Percentiles rank a stretch among this genome's conserved stretches.
Conservation (phyloP, 2,797 vertebrate species). For the Periparus ater region DNA sequence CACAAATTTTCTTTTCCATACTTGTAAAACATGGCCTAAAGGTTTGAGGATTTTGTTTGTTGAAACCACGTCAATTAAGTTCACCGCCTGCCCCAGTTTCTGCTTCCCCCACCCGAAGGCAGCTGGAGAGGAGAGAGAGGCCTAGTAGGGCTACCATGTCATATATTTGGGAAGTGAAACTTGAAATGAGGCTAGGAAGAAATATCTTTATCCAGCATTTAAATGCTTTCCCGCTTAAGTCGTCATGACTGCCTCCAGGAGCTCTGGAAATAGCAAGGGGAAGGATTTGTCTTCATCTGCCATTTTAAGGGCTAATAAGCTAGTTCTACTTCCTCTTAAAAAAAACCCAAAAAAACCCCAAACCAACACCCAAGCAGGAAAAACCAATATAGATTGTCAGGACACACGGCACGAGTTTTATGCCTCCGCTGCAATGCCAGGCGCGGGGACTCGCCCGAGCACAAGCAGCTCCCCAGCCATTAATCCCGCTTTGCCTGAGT, state of each 20-base stretch:
- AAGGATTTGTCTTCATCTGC: neutral
- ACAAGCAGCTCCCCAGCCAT: neutral
- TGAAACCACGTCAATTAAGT: neutral
- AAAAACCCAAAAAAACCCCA: too few relatives aligned
- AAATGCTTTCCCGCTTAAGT: neutral
- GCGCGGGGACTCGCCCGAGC: neutral
- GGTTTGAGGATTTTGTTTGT: neutral
- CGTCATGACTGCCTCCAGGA: neutral
- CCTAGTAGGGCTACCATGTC: neutral
- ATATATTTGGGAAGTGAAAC: neutral
- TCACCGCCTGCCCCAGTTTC: neutral
- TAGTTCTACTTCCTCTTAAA: neutral
- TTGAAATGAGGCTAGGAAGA: neutral
- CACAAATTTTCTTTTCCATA: neutral
- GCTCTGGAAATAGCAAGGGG: neutral
- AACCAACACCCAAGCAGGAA: neutral
- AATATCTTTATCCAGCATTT: neutral
- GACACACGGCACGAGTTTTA: neutral
- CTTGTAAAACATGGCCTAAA: neutral
- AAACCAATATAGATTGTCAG: fast-evolving
- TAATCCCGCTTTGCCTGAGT: neutral
- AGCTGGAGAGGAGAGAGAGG: neutral
- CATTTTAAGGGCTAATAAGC: neutral
- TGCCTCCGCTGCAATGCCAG: fast-evolving
- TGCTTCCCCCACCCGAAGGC: neutral